Percentiles rank a stretch among this genome's conserved stretches.
phyloP scores from a whole-genome alignment of 2,797 vertebrate genomes.

The Parambassis ranga region DNA sequence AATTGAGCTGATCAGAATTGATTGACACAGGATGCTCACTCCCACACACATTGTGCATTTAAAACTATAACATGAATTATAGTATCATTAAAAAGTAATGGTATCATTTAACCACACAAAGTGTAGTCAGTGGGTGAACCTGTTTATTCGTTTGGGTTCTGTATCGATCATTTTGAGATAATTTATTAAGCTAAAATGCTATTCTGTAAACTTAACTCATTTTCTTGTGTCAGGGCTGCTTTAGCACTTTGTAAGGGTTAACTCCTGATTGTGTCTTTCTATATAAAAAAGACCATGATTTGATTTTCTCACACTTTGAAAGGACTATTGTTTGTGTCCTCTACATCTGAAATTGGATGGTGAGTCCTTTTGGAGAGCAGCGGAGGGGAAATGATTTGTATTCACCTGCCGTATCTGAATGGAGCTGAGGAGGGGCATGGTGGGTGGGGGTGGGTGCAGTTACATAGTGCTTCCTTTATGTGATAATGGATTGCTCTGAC shows the following conservation, averaged over 20 bases:
- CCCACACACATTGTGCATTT: too few species aligned
- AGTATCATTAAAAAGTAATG: too few species aligned
- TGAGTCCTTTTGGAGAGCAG: conserved; percentile 75
- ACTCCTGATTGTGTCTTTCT: conserved; percentile 49
- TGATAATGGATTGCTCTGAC: conserved; percentile 74
- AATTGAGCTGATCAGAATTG: too few species aligned
- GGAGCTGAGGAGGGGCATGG: conserved; percentile 64
- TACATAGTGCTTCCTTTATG: conserved; percentile 74
- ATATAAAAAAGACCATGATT: conserved; percentile 62
- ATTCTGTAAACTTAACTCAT: background rate
- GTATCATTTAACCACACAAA: too few species aligned
- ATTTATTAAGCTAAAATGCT: background rate
- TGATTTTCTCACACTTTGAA: conserved; percentile 83
- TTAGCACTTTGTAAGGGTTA: conserved; percentile 32
- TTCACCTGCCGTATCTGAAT: conserved; percentile 83
- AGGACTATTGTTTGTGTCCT: conserved; percentile 76
- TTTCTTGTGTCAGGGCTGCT: background rate
- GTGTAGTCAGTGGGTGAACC: too few species aligned
- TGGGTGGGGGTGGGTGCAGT: conserved; percentile 17
- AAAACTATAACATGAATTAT: too few species aligned
- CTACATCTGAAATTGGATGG: conserved; percentile 75
- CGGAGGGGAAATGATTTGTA: conserved; percentile 81
- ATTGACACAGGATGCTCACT: too few species aligned
- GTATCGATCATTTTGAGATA: background rate
- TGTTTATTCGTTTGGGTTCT: background rate